Evolutionary conservation across 2,888 invertebrate genomes (phyloP), one percentile per base, ranked within the genome.

Genomic region (Harpalus rufipes): DNA sequence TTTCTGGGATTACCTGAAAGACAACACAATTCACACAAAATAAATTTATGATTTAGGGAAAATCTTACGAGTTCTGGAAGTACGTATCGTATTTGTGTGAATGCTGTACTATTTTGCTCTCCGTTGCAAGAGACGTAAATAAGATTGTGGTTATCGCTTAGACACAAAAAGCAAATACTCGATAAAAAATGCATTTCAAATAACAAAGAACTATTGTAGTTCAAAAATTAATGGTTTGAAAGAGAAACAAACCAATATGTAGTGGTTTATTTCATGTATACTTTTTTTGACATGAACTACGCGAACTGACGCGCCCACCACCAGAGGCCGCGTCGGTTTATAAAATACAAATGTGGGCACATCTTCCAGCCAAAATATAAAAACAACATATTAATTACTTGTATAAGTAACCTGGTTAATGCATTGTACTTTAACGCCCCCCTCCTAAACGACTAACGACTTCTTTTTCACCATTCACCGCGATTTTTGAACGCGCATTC

Each of bases 191-290:
- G 44, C 44, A 51, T 51, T 51, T 51, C 12, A 51, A 44, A 51
- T 51, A 51, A 51, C 12, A 51, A 51, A 51, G 44, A 51, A 51
- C 44, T 51, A 51, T 51, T 51, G 4, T 51, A 51, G 44, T 51
- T 51, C 44, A 10, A 8, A 8, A 51, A 51, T 5, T 51, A 51
- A 51, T 51, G 44, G 44, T 51, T 51, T 51, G 44, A 51, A 51
- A 51, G 12, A 51, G 44, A 51, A 51, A 51, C 44, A 51, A 51
- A 51, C 44, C 44, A 51, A 51, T 51, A 51, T 51, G 44, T 51
- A 12, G 10, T 51, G 44, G 10, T 51, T 51, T 51, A 51, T 51
- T 51, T 51, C 44, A 51, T 51, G 44, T 51, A 51, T 10, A 51
- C 44, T 51, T 51, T 51, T 51, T 51, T 51, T 51, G 44, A 51